phyloP scores from a whole-genome alignment of 2,797 vertebrate species.

The Mycteria americana region DNA sequence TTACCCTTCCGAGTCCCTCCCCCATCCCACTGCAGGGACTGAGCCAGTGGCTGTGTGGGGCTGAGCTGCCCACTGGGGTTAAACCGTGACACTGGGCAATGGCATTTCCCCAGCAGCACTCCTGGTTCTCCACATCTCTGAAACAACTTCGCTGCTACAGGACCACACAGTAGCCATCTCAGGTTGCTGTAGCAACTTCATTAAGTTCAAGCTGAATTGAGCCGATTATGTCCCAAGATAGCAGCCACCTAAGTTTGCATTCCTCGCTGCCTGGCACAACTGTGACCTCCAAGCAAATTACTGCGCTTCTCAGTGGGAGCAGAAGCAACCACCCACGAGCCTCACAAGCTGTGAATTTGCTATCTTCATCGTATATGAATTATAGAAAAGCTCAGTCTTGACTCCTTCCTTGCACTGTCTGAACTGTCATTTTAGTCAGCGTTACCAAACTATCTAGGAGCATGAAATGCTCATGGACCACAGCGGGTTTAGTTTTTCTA shows the following conservation, averaged over 20 bases:
- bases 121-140: neutral
- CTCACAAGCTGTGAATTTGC: neutral
- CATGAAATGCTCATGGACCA: neutral
- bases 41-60: fast-evolving
- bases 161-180: neutral
- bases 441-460: neutral
- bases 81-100: neutral
- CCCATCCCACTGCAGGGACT: neutral
- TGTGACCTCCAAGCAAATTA: constrained; percentile 34
- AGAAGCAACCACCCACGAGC: neutral
- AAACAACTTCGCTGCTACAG: neutral
- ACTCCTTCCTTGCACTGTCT: neutral
- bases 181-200: constrained; percentile 58
- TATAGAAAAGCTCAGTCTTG: neutral
- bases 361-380: neutral
- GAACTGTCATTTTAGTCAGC: neutral
- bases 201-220: constrained; percentile 45
- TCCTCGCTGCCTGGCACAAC: neutral
- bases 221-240: constrained; percentile 44
- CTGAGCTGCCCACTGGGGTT: neutral
- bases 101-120: neutral
- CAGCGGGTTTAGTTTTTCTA: neutral
- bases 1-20: fast-evolving
- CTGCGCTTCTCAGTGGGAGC: neutral
- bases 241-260: neutral